Conservation (phyloP, 2,888 invertebrate genomes). For the Entomobrya multifasciata region DNA sequence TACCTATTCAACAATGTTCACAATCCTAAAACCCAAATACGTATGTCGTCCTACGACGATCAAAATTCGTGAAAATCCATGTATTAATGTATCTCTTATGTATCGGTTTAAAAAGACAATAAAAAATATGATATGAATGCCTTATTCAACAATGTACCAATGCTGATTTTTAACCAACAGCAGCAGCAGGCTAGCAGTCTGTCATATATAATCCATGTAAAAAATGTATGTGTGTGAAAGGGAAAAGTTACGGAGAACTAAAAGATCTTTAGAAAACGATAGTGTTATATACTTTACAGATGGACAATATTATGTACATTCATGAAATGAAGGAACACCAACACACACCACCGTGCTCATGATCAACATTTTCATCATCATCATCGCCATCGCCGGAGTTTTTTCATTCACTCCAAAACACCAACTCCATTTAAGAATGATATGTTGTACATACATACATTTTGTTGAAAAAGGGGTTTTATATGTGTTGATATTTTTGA, state of each 20-base stretch:
- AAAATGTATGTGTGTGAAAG: not conserved
- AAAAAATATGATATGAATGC: not conserved
- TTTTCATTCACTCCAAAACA: constrained; percentile 35
- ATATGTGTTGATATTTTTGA: not conserved
- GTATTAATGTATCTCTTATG: not conserved
- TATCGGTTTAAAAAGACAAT: constrained; percentile 9
- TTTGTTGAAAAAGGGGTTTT: not conserved
- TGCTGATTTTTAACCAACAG: too few species aligned
- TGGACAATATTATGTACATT: constrained; percentile 38
- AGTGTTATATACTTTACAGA: constrained; percentile 19
- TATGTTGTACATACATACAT: constrained; percentile 16
- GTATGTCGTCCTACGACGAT: not conserved
- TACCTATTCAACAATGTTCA: too few species aligned
- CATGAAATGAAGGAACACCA: constrained; percentile 11
- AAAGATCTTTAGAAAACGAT: constrained; percentile 29
- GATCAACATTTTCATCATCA: constrained; percentile 16
- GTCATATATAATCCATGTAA: not conserved
- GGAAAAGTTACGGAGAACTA: constrained; percentile 5
- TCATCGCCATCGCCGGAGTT: not conserved
- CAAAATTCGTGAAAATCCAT: constrained; percentile 36
- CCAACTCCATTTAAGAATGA: not conserved
- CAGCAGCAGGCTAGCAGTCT: not conserved
- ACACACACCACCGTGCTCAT: not conserved
- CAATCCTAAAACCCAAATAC: too few species aligned
- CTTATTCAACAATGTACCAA: too few species aligned